Conservation (phyloP, 2,888 invertebrate genomes). For the Arrhopalites spinosus region DNA sequence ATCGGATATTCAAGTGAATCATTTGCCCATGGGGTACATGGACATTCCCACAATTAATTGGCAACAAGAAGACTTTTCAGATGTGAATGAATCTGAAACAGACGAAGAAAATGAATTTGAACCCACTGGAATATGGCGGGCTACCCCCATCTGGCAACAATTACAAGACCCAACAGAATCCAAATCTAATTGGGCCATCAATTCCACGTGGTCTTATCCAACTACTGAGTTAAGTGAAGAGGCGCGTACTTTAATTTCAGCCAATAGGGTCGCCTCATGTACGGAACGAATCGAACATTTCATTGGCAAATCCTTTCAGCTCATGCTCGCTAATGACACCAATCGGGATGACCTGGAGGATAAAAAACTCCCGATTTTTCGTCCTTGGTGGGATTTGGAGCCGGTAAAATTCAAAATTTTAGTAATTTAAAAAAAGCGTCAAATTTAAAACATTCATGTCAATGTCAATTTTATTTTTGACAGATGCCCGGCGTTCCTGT, state of each 20-base stretch:
- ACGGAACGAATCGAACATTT: constrained; percentile 29
- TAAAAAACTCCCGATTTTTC: constrained; percentile 17
- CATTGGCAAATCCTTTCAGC: constrained; percentile 22
- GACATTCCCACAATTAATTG: constrained; percentile 32
- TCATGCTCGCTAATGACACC: neutral
- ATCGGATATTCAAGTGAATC: constrained; percentile 1
- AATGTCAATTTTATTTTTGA: too few relatives aligned
- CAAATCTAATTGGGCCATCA: too few relatives aligned
- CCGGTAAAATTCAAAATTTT: too few relatives aligned
- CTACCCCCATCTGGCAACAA: constrained; percentile 9
- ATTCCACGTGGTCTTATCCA: too few relatives aligned
- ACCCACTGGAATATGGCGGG: constrained; percentile 38
- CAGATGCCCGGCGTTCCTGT: constrained; percentile 32
- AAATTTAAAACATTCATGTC: too few relatives aligned
- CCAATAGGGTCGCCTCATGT: constrained; percentile 17
- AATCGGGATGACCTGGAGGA: neutral
- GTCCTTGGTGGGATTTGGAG: constrained; percentile 31
- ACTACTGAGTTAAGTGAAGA: neutral
- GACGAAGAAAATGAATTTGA: constrained; percentile 32
- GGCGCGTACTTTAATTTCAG: neutral
- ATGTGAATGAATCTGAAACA: neutral
- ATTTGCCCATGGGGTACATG: constrained; percentile 17
- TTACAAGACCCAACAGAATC: neutral
- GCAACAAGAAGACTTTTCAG: constrained; percentile 21
- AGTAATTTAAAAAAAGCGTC: too few relatives aligned